Base-by-base conservation (phyloP, 2,888 invertebrate genomes). In the Leptopilina myrica region DNA sequence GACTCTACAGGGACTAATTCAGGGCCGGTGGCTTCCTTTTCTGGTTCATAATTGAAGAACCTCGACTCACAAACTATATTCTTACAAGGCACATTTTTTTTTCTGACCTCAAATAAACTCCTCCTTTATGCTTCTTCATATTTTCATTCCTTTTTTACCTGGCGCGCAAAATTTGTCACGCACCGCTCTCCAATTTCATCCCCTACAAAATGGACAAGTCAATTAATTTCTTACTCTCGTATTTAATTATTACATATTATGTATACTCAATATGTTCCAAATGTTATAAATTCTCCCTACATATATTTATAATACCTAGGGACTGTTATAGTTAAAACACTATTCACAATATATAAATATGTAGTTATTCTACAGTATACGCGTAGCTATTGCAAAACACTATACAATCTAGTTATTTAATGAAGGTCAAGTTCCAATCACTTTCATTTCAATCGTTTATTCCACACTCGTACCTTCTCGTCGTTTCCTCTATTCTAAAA, bases 341-440 rank as follows among this genome's bases (percentile, higher is more conserved):
- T 20, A 20, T 20, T 33, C 43, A 43, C 11, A 49, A 49, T 11
- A 49, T 49, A 12, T 11, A 49, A 11, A 49, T 4, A 8, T 49
- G 46, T 11, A 49, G 11, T 49, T 49, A 49, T 49, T 49, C 12
- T 49, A 43, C 6, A 73, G 73, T 56, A 56, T 53, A 33, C 33
- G 56, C 56, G 56, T 73, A 73, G 53, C 33, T 73, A 73, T 73
- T 73, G 73, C 73, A 53, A 56, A 53, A 73, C 73, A 73, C 69
- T 69, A 49, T 49, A 69, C 73, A 73, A 73, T 73, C 73, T 73
- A 73, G 56, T 73, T 73, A 73, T 33, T 73, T 53, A 56, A 73
- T 73, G 73, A 73, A 73, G 73, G 73, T 73, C 73, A 73, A 73
- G 73, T 73, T 73, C 73, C 73, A 73, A 73, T 73, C 73, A 73